A percentile compares a stretch with the other conserved stretches of the same genome.
These are phyloP conservation scores for Lasaia peninsularis DNA, from an alignment of 1,140 invertebrate species.

Conservation along the genomic window DNA sequence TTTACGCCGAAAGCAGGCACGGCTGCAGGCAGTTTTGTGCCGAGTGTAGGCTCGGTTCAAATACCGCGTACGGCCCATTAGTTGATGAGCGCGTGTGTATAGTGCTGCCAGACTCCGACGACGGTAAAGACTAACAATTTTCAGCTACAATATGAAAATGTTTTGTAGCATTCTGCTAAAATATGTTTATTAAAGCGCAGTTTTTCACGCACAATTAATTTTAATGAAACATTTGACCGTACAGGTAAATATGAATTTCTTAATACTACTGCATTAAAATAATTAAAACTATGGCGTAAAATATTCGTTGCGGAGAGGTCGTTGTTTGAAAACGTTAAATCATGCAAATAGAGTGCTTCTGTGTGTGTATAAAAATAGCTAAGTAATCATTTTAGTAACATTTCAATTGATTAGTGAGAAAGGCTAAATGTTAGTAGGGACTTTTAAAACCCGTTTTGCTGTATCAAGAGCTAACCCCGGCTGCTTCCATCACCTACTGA, in stretches of 20 bases:
- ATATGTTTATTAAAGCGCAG: constrained; percentile 66
- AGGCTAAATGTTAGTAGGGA: no score
- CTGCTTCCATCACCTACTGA: no score
- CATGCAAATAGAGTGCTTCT: neutral
- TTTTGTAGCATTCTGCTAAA: constrained; percentile 66
- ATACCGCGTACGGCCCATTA: constrained; percentile 75
- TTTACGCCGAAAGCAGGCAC: constrained; percentile 69
- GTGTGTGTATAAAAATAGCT: neutral
- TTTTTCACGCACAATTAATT: constrained; percentile 72
- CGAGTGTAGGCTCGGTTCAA: constrained; percentile 72
- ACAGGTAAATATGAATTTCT: constrained; percentile 16
- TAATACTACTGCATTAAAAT: constrained; percentile 18
- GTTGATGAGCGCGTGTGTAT: constrained; percentile 73
- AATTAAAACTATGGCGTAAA: constrained; percentile 20
- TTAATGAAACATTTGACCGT: constrained; percentile 50
- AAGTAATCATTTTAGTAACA: neutral
- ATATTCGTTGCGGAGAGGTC: constrained; percentile 8
- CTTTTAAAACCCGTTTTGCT: no score
- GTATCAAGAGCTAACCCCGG: no score
- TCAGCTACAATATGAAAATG: constrained; percentile 70
- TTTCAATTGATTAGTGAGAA: no score
- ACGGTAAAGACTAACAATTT: constrained; percentile 67
- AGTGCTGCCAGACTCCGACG: constrained; percentile 40
- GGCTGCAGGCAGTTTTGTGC: constrained; percentile 57
- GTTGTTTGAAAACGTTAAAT: constrained; percentile 4